Evolutionary conservation across 2,797 vertebrate species (phyloP).

Genomic region (Darevskia mixta): DNA sequence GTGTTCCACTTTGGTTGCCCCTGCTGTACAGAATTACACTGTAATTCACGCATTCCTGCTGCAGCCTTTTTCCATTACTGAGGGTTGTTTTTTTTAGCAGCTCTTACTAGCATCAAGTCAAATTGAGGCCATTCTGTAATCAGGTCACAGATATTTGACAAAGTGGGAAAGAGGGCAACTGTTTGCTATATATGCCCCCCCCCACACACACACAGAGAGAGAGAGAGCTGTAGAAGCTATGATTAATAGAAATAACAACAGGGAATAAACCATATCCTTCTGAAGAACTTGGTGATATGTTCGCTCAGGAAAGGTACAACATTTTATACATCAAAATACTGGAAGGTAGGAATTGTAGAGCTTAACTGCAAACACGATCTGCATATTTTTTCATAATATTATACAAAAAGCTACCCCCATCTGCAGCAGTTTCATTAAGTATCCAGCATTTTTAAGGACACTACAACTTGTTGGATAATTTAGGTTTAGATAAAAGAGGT

Average conservation of each 20-base stretch:
- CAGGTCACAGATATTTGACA: neutral
- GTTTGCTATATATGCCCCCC: neutral
- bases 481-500: slow-evolving; percentile 41
- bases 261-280: neutral
- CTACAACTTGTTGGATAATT: slow-evolving; percentile 27
- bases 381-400: neutral
- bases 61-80: neutral
- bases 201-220: too few relatives aligned
- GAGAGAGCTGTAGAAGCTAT: neutral
- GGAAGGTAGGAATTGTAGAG: neutral
- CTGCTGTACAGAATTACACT: neutral
- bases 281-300: neutral
- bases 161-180: neutral
- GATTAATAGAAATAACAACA: neutral
- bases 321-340: slow-evolving; percentile 4
- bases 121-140: neutral
- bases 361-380: neutral
- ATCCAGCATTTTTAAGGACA: neutral
- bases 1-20: too few relatives aligned
- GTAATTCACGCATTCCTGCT: too few relatives aligned
- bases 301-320: neutral
- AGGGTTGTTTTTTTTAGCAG: neutral
- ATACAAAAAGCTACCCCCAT: neutral
- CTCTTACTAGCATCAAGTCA: neutral
- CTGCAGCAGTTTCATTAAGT: neutral